Base-by-base conservation (phyloP, 1,140 invertebrate genomes). In the Eueides isabella region DNA sequence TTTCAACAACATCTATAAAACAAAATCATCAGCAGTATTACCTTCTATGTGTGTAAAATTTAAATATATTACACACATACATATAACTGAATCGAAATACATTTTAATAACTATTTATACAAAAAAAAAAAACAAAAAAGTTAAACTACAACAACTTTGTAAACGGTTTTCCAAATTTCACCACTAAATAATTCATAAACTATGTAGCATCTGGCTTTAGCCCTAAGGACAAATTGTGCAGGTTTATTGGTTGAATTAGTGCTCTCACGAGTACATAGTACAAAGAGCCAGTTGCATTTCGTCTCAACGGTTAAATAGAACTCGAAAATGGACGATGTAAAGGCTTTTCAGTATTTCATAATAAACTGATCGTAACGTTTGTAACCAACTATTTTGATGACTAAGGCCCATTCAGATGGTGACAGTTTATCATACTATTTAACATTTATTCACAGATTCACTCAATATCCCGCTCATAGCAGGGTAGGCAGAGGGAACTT, bases 301-400 rank as follows among this genome's bases (percentile, higher is more conserved):
- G 79, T 79, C 76, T 71, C 81, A 82, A 81, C 83, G 86, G 89
- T 89, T 86, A 91, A 90, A 88, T 81, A 83, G 75, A 72, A 79
- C 76, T 82, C 79, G 78, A 19, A 81, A 88, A 77, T 85, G 80
- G 75, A 80, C 80, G 75, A n/a, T 76, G 77, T 77, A 80, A 84
- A 80, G 84, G 81, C 77, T 83, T 31, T 31, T 87, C 88, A 87
- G 88, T 88, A 85, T 87, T 82, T 84, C 86, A 88, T 87, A 85
- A 88, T 88, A 90, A 80, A 88, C 81, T 72, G 74, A 81, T 78
- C 74, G 72, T 71, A 33, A 73, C 48, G 72, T 71, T 71, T 79
- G 76, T 76, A 61, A 61, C 14, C 16, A 31, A 69, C 29, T 19
- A 19, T 44, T n/a, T 44, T 44, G n/a, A 19, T 44, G 41, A 44